A percentile compares a stretch with the other conserved stretches of the same genome.
phyloP scores from a whole-genome alignment of 2,797 vertebrate species.

The Tragelaphus eurycerus region DNA sequence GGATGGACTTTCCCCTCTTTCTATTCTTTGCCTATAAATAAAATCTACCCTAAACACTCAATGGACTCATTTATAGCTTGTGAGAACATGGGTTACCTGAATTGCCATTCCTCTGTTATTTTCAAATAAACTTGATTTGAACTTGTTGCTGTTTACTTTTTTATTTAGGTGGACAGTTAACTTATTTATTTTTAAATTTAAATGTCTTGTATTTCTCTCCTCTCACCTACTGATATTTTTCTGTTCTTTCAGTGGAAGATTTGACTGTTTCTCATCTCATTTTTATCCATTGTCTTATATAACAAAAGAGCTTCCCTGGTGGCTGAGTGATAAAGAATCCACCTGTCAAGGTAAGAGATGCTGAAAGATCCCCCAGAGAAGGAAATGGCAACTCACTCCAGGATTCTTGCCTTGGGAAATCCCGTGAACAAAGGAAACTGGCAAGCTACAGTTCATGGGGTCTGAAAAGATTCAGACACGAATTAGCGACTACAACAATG shows the following conservation, averaged over 20 bases:
- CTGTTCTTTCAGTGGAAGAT: not conserved
- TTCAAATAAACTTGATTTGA: not conserved
- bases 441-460: not conserved
- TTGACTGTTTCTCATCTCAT: not conserved
- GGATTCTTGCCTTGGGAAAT: not conserved
- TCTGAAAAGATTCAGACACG: not conserved
- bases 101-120: not conserved
- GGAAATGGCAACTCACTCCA: not conserved
- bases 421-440: not conserved
- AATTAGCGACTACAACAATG: fast-evolving
- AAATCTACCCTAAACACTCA: not conserved
- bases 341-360: not conserved
- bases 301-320: not conserved
- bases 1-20: not conserved
- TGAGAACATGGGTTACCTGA: not conserved
- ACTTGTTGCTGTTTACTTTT: not conserved
- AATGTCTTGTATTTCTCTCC: not conserved
- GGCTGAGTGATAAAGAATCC: not conserved
- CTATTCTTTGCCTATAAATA: not conserved
- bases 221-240: not conserved
- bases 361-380: not conserved
- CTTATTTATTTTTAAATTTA: not conserved
- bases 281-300: not conserved
- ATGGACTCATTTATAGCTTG: not conserved
- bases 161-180: not conserved